A percentile compares a stretch with the other conserved stretches of the same genome.
phyloP scores from a whole-genome alignment of 2,113 vertebrate species.

The Scartelaos histophorus region DNA sequence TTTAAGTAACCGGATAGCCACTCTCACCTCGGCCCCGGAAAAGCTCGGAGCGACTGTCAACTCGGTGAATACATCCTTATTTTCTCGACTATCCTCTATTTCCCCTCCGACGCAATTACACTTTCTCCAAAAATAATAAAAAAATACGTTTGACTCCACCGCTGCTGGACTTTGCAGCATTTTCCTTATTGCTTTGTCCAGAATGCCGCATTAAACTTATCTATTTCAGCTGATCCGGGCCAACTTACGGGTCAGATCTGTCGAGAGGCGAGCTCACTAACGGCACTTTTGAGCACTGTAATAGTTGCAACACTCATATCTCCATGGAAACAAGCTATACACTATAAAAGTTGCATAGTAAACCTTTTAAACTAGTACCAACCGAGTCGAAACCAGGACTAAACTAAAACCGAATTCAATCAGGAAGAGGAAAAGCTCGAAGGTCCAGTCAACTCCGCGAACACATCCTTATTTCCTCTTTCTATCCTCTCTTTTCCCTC shows the following conservation, averaged over 20 bases:
- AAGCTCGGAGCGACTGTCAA: conserved; percentile 55
- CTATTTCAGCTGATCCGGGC: too few species aligned
- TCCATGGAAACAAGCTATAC: too few species aligned
- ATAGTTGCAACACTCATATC: too few species aligned
- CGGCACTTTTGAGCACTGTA: too few species aligned
- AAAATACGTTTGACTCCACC: conserved; percentile 13
- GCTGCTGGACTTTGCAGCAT: conserved; percentile 18
- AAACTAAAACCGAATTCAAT: too few species aligned
- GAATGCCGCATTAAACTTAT: too few species aligned
- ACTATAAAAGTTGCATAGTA: too few species aligned
- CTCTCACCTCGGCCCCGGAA: conserved; percentile 35
- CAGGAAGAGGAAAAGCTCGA: conserved; percentile 42
- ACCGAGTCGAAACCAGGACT: too few species aligned
- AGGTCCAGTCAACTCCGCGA: conserved; percentile 53
- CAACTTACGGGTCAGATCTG: too few species aligned
- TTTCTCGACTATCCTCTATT: not conserved
- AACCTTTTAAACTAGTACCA: too few species aligned
- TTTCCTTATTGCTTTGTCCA: not conserved
- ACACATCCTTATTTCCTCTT: conserved; percentile 30
- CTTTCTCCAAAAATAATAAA: conserved; percentile 9
- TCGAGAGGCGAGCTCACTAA: too few species aligned
- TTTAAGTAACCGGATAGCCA: conserved; percentile 52
- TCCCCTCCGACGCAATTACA: not conserved
- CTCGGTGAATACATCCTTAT: conserved; percentile 43
- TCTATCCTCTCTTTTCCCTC: not conserved